phyloP scores from a whole-genome alignment of 2,888 invertebrate genomes.

The Volucella zonaria region DNA sequence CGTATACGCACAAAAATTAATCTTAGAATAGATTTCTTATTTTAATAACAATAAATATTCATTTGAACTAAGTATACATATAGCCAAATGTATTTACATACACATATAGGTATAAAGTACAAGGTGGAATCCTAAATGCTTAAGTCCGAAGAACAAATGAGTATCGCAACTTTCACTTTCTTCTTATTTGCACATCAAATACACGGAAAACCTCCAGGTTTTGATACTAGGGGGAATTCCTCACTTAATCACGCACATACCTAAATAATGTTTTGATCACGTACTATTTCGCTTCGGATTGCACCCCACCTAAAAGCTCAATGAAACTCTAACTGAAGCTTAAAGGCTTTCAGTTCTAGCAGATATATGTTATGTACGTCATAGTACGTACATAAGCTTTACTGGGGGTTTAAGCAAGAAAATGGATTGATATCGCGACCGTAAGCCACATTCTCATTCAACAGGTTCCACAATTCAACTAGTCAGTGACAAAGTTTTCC shows the following conservation, averaged over 20 bases:
- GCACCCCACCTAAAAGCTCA: slow-evolving; percentile 45
- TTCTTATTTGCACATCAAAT: neutral
- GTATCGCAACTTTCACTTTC: slow-evolving; percentile 11
- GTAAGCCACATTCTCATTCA: slow-evolving; percentile 56
- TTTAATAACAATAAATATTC: no score
- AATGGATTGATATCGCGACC: slow-evolving; percentile 17
- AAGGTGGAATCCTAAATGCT: no score
- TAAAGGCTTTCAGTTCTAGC: slow-evolving; percentile 37
- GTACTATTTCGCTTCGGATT: slow-evolving; percentile 27
- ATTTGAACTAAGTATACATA: no score
- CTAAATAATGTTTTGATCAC: slow-evolving; percentile 17
- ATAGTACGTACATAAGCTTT: slow-evolving; percentile 53
- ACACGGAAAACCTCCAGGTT: no score
- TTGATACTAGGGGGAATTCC: slow-evolving; percentile 18
- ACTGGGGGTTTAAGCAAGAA: slow-evolving; percentile 30
- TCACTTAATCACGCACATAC: neutral
- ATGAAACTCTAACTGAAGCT: slow-evolving; percentile 3
- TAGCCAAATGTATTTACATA: no score
- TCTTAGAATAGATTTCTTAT: no score
- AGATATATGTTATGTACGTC: slow-evolving; percentile 30
- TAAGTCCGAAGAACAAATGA: neutral
- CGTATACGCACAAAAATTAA: no score
- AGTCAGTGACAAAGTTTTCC: slow-evolving; percentile 57
- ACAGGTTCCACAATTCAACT: slow-evolving; percentile 42
- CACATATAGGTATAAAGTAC: no score